Evolutionary conservation across 2,888 invertebrate species (phyloP), one percentile per base, ranked within the genome.

Genomic region (Parapristionchus giblindavisi): DNA sequence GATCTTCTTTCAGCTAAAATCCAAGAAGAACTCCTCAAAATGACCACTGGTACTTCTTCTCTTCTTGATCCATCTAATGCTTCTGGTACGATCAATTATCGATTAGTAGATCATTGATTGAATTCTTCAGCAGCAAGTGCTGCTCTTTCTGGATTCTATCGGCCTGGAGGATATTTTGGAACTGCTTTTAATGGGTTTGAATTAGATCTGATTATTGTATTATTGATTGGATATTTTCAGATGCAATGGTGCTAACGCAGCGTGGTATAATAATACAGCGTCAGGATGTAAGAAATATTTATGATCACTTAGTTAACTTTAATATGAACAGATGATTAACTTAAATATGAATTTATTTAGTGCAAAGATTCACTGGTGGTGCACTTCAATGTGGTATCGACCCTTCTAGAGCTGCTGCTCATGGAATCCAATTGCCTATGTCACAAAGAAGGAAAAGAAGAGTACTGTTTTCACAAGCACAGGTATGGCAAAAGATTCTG

Each of bases 381-480:
- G n/a, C n/a, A n/a, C n/a, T n/a, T n/a, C 48, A 21, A 14, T 81
- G 79, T 52, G 66, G 80, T 29, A 77, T 82, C 48, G 82, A 82
- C 43, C 80, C 82, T 8, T 71, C 75, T 4, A 60, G 81, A 40
- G 80, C 81, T 0, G 81, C 81, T 14, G 79, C 78, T 1, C 80
- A 78, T 71, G 80, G 80, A 0, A 78, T 78, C 73, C 76, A 78
- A 24, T 76, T 79, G 21, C 77, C 76, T 24, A 80, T 80, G 79
- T 77, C 79, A 3, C 82, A 82, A 43, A 48, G 83, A 74, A 54
- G 83, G 58, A 83, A 83, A 61, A 52, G 83, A 65, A 71, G 83
- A 73, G 83, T 83, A 0, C 76, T 83, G 38, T 83, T 83, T 65
- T 81, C 81, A 51, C 83, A 83, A 63, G 83, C 83, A 21, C 83